Evolutionary conservation across 53 echinoderm and acorn worm species (phyloP), one percentile per base, ranked within the genome.

Genomic region (Crossaster papposus): DNA sequence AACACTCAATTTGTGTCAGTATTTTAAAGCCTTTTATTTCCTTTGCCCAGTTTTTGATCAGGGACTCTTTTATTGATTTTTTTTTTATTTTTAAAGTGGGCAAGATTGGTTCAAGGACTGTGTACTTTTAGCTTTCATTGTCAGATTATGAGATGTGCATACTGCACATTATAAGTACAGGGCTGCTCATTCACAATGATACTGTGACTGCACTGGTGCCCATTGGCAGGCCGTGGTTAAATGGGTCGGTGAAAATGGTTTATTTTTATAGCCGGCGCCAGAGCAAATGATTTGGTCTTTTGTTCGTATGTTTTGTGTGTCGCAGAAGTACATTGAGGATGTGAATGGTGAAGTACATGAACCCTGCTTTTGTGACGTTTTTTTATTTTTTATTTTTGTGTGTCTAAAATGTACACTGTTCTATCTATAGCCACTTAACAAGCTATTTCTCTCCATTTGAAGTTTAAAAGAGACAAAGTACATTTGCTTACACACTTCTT

Each of bases 21-120:
- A 31, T 23, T 65, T 65, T 24, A 82, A 36, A 37, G 26, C 84
- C 72, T 84, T 65, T 84, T 84, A 72, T 84, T 72, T 18, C 30
- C 37, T 20, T 30, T 10, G 18, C 72, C 36, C 65, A n/a, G 4
- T 84, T 68, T 23, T 68, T 28, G n/a, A 11, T 9, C 68, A 24
- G 53, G 54, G 65, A 24, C 44, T 24, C 31, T n/a, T n/a, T n/a
- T n/a, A n/a, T n/a, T n/a, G 76, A 34, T 77, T 75, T 63, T 76
- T 33, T 58, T 87, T 76, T 76, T 53, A 76, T 87, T 76, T 76
- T 53, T 62, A 87, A 87, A 87, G 87, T 87, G 77, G 62, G 35
- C 54, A 32, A 87, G 87, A 77, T 62, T 55, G 76, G 87, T 87
- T 87, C 87, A 87, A 87, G 87, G 87, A 30, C 87, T 87, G 77